Evolutionary conservation across 2,113 vertebrate genomes (phyloP), one percentile per base, ranked within the genome.

Genomic region (Shinisaurus crocodilurus): DNA sequence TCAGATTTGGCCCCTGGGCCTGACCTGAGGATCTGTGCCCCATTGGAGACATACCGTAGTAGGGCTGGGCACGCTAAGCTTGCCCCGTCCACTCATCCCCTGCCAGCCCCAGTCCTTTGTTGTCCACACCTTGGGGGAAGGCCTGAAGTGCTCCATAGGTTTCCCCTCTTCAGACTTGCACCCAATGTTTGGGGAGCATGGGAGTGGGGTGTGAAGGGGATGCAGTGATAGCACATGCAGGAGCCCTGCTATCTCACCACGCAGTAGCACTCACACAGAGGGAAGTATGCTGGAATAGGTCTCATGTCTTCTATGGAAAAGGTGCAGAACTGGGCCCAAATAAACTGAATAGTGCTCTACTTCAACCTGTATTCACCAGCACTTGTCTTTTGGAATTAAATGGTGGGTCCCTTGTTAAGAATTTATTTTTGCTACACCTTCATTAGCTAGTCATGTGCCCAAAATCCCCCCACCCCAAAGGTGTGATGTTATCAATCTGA

Each of bases 391-490:
- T 72, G 75, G n/a, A 43, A 57, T 43, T 82, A 10, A 34, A 13
- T 43, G 6, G 3, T 80, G 32, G 15, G 32, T 54, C 29, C 7
- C 48, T 74, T 54, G 67, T 67, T 32, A 45, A 16, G 75, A 54
- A 32, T 63, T 76, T 37, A 5, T 40, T 85, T 15, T 29, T 57
- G 2, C 50, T n/a, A 40, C 10, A 50, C 34, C 13, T 84, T 40
- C 27, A 54, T 72, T 54, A 40, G 13, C 40, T 85, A 75, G 34
- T 37, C 8, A 86, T 37, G n/a, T n/a, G n/a, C n/a, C n/a, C n/a
- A n/a, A n/a, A n/a, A 1, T 0, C 0, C 25, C 74, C 74, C 69
- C 83, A 16, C 6, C 23, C 7, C n/a, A 54, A 18, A 1, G 3
- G 3, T 57, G n/a, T 15, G 9, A 32, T 76, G 32, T 85, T 85